These are phyloP conservation scores for Alviniconcha marisindica DNA, from an alignment of 1,140 invertebrate genomes.

Conservation along the genomic window DNA sequence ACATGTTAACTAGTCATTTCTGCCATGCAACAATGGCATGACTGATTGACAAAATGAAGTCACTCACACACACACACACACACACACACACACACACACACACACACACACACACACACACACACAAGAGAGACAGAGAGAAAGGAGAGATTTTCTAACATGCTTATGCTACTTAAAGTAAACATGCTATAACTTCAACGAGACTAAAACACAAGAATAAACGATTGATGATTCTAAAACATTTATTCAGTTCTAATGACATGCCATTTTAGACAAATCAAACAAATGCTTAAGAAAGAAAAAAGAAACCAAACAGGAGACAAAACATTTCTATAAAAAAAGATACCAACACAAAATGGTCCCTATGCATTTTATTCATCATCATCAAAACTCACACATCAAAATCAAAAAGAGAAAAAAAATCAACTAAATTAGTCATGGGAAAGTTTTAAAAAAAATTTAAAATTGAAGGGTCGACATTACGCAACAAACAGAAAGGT, in stretches of 20 bases:
- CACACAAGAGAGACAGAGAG: neutral
- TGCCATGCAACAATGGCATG: too few species aligned
- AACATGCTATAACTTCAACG: too few species aligned
- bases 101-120: conserved; percentile 12
- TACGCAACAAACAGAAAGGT: too few species aligned
- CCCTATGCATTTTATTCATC: neutral
- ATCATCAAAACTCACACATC: neutral
- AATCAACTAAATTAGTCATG: conserved; percentile 12
- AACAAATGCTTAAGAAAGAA: neutral
- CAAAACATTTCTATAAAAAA: neutral
- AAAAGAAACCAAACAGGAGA: neutral
- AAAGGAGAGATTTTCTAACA: too few species aligned
- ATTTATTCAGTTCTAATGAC: conserved; percentile 28
- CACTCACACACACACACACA: neutral
- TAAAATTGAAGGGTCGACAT: neutral
- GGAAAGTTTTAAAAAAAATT: neutral
- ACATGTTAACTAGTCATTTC: too few species aligned
- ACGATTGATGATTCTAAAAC: conserved; percentile 28
- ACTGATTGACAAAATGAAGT: too few species aligned
- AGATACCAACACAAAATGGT: conserved; percentile 20
- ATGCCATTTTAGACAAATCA: conserved; percentile 26
- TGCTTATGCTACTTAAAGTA: too few species aligned
- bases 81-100: neutral
- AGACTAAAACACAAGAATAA: too few species aligned
- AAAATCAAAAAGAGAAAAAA: neutral